Conservation (phyloP, 64 coral and sea anemone species). For the Cladopsammia gracilis region DNA sequence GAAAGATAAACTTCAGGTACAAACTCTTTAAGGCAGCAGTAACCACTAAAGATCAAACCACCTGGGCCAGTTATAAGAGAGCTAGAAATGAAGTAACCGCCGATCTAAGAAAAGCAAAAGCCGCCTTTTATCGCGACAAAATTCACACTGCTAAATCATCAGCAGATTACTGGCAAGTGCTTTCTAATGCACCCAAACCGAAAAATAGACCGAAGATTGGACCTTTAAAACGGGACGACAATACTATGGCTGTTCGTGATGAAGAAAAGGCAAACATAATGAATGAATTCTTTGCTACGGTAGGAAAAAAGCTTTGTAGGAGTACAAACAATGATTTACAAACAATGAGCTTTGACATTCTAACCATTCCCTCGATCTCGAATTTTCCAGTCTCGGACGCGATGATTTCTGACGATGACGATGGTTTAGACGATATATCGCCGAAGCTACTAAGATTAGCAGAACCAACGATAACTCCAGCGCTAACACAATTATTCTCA, state of each 20-base stretch:
- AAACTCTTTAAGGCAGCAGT: not conserved
- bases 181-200: not conserved
- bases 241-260: not conserved
- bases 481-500: not conserved
- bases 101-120: not conserved
- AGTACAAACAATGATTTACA: not conserved
- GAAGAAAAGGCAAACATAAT: conserved; percentile 1
- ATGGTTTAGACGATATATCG: not conserved
- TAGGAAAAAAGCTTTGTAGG: not conserved
- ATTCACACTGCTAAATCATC: not conserved
- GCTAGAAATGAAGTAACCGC: not conserved
- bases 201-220: not conserved
- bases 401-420: not conserved
- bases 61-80: not conserved
- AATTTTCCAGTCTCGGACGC: not conserved
- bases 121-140: not conserved
- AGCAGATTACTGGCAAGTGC: not conserved
- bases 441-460: not conserved
- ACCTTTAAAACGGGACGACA: not conserved
- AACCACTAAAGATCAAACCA: not conserved
- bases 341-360: too few species aligned
- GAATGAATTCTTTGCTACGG: not conserved
- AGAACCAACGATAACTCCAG: not conserved
- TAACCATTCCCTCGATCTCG: too few species aligned
- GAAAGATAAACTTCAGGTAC: not conserved